Percentiles rank a stretch among this genome's conserved stretches.
Conservation (phyloP, 1,140 invertebrate genomes). For the Orussus abietinus region DNA sequence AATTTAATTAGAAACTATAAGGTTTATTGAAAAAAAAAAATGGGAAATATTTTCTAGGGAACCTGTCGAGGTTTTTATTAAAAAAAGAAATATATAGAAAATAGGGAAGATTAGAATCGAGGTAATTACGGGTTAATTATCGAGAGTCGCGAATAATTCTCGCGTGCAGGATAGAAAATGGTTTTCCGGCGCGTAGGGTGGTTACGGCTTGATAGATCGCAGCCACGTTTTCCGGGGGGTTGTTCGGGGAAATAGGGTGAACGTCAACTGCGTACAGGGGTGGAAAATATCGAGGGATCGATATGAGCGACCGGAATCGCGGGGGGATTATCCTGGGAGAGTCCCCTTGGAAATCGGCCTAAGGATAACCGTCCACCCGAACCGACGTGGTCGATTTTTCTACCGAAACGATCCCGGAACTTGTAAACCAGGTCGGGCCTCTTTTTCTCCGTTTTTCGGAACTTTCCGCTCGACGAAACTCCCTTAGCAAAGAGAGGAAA, state of each 20-base stretch:
- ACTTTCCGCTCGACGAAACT: neutral
- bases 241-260: slow-evolving; percentile 11
- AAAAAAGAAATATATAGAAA: slow-evolving; percentile 9
- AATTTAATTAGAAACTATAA: too few relatives aligned
- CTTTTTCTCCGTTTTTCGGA: slow-evolving; percentile 3
- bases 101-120: slow-evolving; percentile 12
- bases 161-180: too few relatives aligned
- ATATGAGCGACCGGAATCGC: slow-evolving; percentile 23
- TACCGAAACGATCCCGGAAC: neutral
- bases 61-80: neutral
- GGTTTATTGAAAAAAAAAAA: neutral
- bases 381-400: slow-evolving; percentile 11
- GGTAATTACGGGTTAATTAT: slow-evolving; percentile 25
- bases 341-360: slow-evolving; percentile 18
- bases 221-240: slow-evolving; percentile 27
- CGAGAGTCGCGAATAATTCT: slow-evolving; percentile 11
- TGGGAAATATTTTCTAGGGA: neutral
- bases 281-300: slow-evolving; percentile 30
- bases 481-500: neutral
- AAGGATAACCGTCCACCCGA: slow-evolving; percentile 22
- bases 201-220: slow-evolving; percentile 20
- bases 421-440: neutral
- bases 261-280: slow-evolving; percentile 27
- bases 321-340: slow-evolving; percentile 21
- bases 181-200: too few relatives aligned